Conservation (phyloP, 2,113 vertebrate species). For the Strigops habroptila region DNA sequence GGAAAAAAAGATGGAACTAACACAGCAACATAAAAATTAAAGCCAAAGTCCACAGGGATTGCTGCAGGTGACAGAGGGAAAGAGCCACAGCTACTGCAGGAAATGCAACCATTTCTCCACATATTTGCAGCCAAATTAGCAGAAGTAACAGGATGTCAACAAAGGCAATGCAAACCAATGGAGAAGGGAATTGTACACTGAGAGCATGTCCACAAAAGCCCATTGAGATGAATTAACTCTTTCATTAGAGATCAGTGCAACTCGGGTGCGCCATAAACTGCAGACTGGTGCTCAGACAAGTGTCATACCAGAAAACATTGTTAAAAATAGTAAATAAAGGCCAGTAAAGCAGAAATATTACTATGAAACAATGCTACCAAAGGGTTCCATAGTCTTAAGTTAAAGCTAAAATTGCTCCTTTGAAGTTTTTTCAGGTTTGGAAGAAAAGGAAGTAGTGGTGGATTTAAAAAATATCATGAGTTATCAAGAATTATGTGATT, state of each 20-base stretch:
- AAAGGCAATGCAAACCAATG: not conserved
- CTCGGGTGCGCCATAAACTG: not conserved
- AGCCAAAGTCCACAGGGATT: not conserved
- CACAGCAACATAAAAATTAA: not conserved
- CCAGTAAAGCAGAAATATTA: not conserved
- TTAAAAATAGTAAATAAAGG: not conserved
- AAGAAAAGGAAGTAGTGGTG: not conserved
- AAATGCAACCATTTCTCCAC: not conserved
- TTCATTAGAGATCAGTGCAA: not conserved
- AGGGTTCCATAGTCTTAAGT: not conserved
- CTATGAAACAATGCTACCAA: not conserved
- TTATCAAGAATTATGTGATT: not conserved
- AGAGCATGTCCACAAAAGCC: not conserved
- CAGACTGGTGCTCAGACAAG: not conserved
- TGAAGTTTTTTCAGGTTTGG: not conserved
- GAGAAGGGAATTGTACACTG: not conserved
- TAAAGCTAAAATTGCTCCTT: not conserved
- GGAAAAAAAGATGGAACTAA: not conserved
- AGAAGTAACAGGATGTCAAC: not conserved
- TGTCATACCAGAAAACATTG: not conserved
- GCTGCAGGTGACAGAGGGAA: not conserved
- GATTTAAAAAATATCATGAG: not conserved
- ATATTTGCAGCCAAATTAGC: not conserved
- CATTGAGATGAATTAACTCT: not conserved
- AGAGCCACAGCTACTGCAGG: not conserved